phyloP scores from a whole-genome alignment of 2,797 vertebrate genomes.

The Amblyopsis hoosieri region DNA sequence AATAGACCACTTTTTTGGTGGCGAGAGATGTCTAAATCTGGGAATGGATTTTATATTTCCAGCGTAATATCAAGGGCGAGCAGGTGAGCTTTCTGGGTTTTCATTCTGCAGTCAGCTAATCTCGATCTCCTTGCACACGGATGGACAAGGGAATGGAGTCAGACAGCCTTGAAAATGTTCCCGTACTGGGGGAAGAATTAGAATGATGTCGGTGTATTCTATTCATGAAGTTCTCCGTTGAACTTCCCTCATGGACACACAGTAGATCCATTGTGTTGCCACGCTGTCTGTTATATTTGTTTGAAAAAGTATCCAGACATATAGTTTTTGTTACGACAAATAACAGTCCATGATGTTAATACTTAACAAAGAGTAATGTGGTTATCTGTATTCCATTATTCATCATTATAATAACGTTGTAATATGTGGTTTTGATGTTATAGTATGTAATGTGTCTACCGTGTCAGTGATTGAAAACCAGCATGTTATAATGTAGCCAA shows the following conservation, averaged over 20 bases:
- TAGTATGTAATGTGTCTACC: too few relatives aligned
- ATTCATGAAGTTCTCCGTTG: slow-evolving; percentile 38
- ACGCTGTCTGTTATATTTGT: too few relatives aligned
- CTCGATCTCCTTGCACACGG: slow-evolving; percentile 70
- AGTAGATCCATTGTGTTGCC: slow-evolving; percentile 29
- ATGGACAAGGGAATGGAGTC: slow-evolving; percentile 64
- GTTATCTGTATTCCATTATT: too few relatives aligned
- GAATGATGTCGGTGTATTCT: slow-evolving; percentile 49
- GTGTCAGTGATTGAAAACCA: too few relatives aligned
- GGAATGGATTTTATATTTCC: slow-evolving; percentile 78
- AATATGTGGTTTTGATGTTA: too few relatives aligned
- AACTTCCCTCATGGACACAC: slow-evolving; percentile 43
- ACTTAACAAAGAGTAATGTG: too few relatives aligned
- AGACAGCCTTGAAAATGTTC: slow-evolving; percentile 56
- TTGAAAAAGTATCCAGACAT: too few relatives aligned
- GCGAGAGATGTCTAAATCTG: slow-evolving; percentile 74
- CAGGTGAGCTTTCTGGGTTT: slow-evolving; percentile 75
- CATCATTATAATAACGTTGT: too few relatives aligned
- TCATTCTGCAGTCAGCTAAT: slow-evolving; percentile 75
- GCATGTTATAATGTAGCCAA: too few relatives aligned
- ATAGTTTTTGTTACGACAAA: too few relatives aligned
- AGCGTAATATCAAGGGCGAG: slow-evolving; percentile 76
- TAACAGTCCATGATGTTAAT: too few relatives aligned
- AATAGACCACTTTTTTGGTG: slow-evolving; percentile 65
- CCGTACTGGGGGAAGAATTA: slow-evolving; percentile 54